These are phyloP conservation scores for Psylliodes chrysocephalus DNA, from an alignment of 2,888 invertebrate genomes.

Conservation along the genomic window DNA sequence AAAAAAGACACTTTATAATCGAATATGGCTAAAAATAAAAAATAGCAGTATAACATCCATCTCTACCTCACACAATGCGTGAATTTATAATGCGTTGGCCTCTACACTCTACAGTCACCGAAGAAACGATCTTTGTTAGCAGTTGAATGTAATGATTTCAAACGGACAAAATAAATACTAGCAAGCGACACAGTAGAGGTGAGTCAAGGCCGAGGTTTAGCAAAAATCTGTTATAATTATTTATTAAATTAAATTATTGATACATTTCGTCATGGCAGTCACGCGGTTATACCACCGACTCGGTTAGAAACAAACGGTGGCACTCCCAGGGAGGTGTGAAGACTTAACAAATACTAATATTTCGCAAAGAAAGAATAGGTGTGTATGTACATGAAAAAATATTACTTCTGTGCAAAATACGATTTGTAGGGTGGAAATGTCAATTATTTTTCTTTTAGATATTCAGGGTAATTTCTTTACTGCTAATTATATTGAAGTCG, in stretches of 20 bases:
- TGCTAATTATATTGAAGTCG: no score
- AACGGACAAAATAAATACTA: no score
- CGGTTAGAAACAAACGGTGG: conserved; percentile 5
- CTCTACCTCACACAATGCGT: not conserved
- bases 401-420: not conserved
- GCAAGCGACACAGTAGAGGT: not conserved
- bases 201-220: conserved; percentile 16
- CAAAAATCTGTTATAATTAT: conserved; percentile 17
- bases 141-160: not conserved
- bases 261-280: not conserved
- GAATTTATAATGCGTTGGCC: not conserved
- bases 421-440: not conserved
- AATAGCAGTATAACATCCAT: not conserved
- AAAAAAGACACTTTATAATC: no score
- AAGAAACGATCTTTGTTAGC: not conserved
- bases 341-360: not conserved
- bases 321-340: conserved; percentile 10
- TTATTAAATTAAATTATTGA: conserved; percentile 1
- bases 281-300: not conserved
- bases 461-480: no score
- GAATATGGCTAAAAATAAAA: not conserved
- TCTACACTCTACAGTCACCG: not conserved
- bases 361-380: conserved; percentile 3
- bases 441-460: no score
- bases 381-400: not conserved